Conservation (phyloP, 2,888 invertebrate species). For the Drosophila ezoana region DNA sequence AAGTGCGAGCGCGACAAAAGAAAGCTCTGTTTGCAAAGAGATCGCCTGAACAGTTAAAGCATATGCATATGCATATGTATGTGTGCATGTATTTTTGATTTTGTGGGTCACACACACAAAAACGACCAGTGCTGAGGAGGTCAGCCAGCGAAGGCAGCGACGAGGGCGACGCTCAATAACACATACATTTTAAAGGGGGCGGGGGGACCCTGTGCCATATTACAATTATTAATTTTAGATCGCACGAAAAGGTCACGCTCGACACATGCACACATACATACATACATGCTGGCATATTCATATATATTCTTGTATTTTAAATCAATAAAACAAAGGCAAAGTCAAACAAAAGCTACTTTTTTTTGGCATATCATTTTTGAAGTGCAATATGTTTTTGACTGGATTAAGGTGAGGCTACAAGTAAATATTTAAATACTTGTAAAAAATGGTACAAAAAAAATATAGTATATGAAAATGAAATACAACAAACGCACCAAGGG, state of each 20-base stretch:
- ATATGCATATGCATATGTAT: not conserved
- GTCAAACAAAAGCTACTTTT: slow-evolving; percentile 24
- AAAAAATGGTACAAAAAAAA: not conserved
- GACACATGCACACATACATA: not conserved
- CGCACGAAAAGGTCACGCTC: slow-evolving; percentile 68
- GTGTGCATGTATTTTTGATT: slow-evolving; percentile 16
- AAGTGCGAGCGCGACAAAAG: slow-evolving; percentile 54
- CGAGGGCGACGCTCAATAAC: slow-evolving; percentile 55
- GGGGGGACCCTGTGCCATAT: slow-evolving; percentile 71
- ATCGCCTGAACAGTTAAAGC: not conserved
- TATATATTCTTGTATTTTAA: slow-evolving; percentile 37
- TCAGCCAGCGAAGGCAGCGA: slow-evolving; percentile 46
- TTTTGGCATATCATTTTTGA: slow-evolving; percentile 1
- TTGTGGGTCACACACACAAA: slow-evolving; percentile 64
- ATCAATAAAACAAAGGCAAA: slow-evolving; percentile 56
- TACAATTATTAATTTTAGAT: slow-evolving; percentile 72
- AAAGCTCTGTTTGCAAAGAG: slow-evolving; percentile 46
- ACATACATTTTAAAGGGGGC: not conserved
- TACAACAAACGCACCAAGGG: slow-evolving; percentile 41
- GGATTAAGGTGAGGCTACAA: slow-evolving; percentile 1
- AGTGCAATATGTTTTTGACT: slow-evolving; percentile 2
- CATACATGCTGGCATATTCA: not conserved
- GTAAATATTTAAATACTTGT: not conserved
- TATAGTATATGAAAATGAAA: not conserved
- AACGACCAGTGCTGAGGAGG: slow-evolving; percentile 44